A percentile compares a stretch with the other conserved stretches of the same genome.
Conservation (phyloP, 2,797 vertebrate species). For the Silurus aristotelis region DNA sequence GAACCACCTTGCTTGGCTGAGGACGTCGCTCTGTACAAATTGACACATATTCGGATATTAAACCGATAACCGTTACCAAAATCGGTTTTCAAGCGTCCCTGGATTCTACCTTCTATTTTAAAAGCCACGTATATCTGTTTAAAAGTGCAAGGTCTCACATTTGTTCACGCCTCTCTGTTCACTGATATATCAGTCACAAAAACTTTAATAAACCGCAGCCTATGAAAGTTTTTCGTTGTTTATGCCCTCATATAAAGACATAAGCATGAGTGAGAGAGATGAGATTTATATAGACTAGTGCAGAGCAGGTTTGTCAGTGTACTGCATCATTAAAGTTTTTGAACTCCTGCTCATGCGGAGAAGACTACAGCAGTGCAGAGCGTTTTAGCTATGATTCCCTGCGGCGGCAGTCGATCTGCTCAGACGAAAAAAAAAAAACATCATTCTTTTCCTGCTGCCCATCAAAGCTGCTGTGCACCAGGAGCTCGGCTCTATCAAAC, state of each 20-base stretch:
- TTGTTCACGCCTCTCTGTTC: neutral
- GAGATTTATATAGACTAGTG: neutral
- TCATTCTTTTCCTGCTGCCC: conserved; percentile 10
- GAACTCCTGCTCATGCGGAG: conserved; percentile 2
- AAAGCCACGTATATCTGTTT: neutral
- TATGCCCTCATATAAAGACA: neutral
- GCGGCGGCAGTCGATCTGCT: conserved; percentile 18
- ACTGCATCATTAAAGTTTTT: conserved; percentile 27
- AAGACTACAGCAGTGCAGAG: conserved; percentile 5
- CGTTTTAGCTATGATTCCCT: neutral
- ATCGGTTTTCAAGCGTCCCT: neutral
- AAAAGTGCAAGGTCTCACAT: neutral
- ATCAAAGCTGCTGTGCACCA: neutral
- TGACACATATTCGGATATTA: neutral
- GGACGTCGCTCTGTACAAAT: too few relatives aligned
- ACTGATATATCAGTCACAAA: neutral
- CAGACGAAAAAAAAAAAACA: neutral
- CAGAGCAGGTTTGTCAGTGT: neutral
- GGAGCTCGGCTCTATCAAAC: neutral
- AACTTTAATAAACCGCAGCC: neutral
- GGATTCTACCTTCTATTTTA: neutral
- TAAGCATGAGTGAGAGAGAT: neutral
- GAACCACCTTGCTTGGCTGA: too few relatives aligned
- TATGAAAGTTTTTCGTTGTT: neutral
- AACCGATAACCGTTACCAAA: neutral